A percentile compares a stretch with the other conserved stretches of the same genome.
phyloP scores from a whole-genome alignment of 1,140 invertebrate species.

The Sesamia nonagrioides region DNA sequence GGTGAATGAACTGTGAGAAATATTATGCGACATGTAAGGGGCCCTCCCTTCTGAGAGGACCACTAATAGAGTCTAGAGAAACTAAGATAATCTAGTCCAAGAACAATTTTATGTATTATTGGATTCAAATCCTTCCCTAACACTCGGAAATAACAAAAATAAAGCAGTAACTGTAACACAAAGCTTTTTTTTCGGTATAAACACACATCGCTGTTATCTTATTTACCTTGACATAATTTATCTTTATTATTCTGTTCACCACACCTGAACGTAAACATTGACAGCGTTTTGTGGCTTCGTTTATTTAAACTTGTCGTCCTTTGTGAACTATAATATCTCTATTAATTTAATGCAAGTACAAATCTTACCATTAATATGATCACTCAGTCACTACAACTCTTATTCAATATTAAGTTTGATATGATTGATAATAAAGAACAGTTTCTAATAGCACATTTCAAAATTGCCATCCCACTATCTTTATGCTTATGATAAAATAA shows the following conservation, averaged over 20 bases:
- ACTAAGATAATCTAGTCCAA: too few species aligned
- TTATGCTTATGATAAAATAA: too few species aligned
- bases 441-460: not conserved
- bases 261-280: not conserved
- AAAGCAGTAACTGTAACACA: too few species aligned
- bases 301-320: not conserved
- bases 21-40: too few species aligned
- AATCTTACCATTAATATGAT: not conserved
- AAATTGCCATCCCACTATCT: too few species aligned
- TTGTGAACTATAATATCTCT: not conserved
- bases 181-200: not conserved
- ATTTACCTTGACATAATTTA: not conserved
- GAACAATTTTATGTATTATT: too few species aligned
- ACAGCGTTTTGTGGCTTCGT: not conserved
- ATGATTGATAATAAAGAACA: not conserved
- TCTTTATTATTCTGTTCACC: slow-evolving; percentile 2
- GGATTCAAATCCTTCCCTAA: too few species aligned
- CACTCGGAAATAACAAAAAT: too few species aligned
- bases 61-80: too few species aligned
- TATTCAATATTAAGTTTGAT: not conserved
- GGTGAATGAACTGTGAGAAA: too few species aligned
- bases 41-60: too few species aligned
- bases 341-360: not conserved
- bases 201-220: not conserved
- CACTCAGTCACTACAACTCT: not conserved